Evolutionary conservation across 1,140 invertebrate species (phyloP).

Genomic region (Drosophila pachea): DNA sequence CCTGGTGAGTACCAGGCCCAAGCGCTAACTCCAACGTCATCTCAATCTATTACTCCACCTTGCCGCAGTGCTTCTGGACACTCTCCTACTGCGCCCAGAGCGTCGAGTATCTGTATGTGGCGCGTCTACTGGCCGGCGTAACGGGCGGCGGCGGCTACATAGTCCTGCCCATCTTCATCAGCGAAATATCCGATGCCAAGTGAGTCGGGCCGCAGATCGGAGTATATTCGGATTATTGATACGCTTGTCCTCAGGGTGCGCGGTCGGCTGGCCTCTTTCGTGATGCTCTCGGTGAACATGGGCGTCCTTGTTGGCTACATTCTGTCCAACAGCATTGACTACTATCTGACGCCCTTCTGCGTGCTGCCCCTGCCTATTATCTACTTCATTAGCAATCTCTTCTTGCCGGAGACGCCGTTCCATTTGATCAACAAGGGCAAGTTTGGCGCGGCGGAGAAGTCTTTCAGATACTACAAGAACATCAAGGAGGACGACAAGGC

Average conservation of each 20-base stretch:
- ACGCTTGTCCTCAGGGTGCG: constrained; percentile 81
- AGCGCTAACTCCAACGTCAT: neutral
- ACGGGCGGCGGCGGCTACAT: constrained; percentile 62
- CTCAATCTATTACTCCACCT: neutral
- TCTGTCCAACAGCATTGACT: constrained; percentile 84
- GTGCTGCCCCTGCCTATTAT: constrained; percentile 84
- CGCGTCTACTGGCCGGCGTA: constrained; percentile 77
- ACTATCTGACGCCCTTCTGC: constrained; percentile 83
- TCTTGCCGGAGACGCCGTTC: constrained; percentile 90
- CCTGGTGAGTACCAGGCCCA: constrained; percentile 27
- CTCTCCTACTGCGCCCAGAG: constrained; percentile 56
- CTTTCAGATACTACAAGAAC: constrained; percentile 80
- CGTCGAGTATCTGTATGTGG: constrained; percentile 69
- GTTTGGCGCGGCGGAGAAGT: constrained; percentile 83
- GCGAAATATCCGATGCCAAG: constrained; percentile 70
- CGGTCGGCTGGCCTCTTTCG: constrained; percentile 88
- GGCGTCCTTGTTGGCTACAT: constrained; percentile 89
- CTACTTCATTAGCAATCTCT: constrained; percentile 83
- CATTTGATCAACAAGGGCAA: constrained; percentile 83
- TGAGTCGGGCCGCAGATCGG: constrained; percentile 11
- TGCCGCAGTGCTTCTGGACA: constrained; percentile 54
- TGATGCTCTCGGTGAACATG: constrained; percentile 88
- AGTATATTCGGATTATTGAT: no score
- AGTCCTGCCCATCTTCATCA: constrained; percentile 61
- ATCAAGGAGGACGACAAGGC: constrained; percentile 34